Evolutionary conservation across 2,888 invertebrate genomes (phyloP).

Genomic region (Andrena fulva): DNA sequence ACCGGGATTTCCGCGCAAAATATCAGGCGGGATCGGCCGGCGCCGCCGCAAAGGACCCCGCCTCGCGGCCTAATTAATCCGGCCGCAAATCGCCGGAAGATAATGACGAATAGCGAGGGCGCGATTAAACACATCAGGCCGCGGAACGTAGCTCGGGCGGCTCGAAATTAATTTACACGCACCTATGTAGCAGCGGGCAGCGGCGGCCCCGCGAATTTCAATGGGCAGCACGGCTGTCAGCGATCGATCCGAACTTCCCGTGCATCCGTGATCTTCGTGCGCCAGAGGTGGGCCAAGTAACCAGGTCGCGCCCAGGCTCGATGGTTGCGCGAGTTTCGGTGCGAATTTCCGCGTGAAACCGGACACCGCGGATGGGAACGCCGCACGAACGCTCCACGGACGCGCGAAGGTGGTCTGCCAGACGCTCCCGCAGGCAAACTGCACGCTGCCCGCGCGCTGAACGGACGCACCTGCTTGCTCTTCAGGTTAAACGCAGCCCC

Average conservation of each 20-base stretch:
- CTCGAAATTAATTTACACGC: constrained; percentile 25
- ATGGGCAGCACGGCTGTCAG: constrained; percentile 18
- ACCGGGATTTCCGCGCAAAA: constrained; percentile 25
- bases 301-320: too few relatives aligned
- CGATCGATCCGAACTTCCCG: constrained; percentile 27
- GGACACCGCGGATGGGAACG: neutral
- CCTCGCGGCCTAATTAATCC: constrained; percentile 29
- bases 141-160: too few relatives aligned
- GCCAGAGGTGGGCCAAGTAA: too few relatives aligned
- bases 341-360: neutral
- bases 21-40: neutral
- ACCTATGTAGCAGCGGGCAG: neutral
- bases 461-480: constrained; percentile 61
- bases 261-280: neutral
- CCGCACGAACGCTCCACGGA: constrained; percentile 16
- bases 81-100: constrained; percentile 21
- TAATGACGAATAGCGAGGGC: constrained; percentile 28
- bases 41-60: neutral
- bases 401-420: constrained; percentile 22
- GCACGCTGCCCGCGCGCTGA: constrained; percentile 43
- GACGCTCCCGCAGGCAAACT: constrained; percentile 56
- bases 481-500: constrained; percentile 41
- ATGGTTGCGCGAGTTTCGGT: neutral
- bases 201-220: constrained; percentile 21
- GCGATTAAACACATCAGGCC: constrained; percentile 20